A percentile compares a stretch with the other conserved stretches of the same genome.
phyloP scores from a whole-genome alignment of 2,888 invertebrate species.

The Nomada fabriciana region DNA sequence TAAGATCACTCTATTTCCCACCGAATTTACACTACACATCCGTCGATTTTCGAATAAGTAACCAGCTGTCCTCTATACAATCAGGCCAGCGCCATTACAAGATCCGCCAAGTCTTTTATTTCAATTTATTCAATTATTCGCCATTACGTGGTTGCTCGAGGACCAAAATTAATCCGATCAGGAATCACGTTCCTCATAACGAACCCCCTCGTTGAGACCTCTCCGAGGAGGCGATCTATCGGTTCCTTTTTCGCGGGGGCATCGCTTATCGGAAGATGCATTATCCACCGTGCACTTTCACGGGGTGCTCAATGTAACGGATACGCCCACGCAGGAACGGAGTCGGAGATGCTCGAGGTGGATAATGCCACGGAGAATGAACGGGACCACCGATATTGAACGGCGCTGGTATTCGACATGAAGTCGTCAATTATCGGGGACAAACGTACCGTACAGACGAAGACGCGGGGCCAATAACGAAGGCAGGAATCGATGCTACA shows the following conservation, averaged over 20 bases:
- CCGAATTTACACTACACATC: too few relatives aligned
- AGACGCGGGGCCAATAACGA: conserved; percentile 47
- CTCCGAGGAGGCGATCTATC: not conserved
- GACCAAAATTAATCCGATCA: conserved; percentile 4
- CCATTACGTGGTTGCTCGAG: not conserved
- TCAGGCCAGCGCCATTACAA: too few relatives aligned
- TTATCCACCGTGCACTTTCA: conserved; percentile 45
- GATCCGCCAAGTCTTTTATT: not conserved
- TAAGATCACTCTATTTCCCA: too few relatives aligned
- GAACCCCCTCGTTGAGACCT: not conserved
- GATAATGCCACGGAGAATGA: conserved; percentile 52
- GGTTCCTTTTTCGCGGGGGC: not conserved
- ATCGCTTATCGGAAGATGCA: conserved; percentile 35
- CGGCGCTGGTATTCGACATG: conserved; percentile 44
- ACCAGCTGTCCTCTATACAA: not conserved
- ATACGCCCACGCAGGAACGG: conserved; percentile 47
- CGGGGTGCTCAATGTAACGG: conserved; percentile 53
- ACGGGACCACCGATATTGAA: conserved; percentile 60
- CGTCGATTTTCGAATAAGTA: too few relatives aligned
- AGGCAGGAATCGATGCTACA: conserved; percentile 24
- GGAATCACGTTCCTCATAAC: not conserved
- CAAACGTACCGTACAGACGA: conserved; percentile 31
- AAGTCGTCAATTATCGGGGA: conserved; percentile 57
- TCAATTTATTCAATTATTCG: conserved; percentile 5
- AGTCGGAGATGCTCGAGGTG: conserved; percentile 21